A percentile compares a stretch with the other conserved stretches of the same genome.
phyloP scores from a whole-genome alignment of 2,797 vertebrate species.

The Sebastes diaconus region DNA sequence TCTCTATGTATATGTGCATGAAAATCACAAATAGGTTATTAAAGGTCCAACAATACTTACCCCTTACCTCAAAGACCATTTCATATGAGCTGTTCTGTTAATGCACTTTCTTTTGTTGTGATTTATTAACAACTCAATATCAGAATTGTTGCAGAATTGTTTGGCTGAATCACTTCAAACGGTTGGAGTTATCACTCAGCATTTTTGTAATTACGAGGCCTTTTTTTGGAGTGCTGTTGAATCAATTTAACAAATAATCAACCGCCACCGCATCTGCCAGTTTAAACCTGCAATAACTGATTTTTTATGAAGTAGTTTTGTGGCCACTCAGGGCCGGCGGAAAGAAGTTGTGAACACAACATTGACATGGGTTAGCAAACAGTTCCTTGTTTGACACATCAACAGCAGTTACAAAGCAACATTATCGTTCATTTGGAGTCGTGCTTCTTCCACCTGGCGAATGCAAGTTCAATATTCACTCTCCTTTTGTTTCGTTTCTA shows the following conservation, averaged over 20 bases:
- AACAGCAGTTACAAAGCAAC: background rate
- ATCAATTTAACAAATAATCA: conserved; percentile 1
- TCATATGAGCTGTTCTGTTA: background rate
- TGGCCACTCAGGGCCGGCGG: background rate
- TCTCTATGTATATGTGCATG: background rate
- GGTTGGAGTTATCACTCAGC: conserved; percentile 38
- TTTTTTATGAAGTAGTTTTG: background rate
- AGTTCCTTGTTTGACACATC: background rate
- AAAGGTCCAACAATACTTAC: background rate
- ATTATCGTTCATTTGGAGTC: background rate
- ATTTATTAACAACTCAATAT: conserved; percentile 36
- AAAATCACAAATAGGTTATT: background rate
- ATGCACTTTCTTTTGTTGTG: conserved; percentile 4
- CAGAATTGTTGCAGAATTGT: background rate
- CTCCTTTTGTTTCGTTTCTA: background rate
- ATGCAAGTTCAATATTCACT: background rate
- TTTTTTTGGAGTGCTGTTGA: conserved; percentile 39
- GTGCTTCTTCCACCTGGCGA: background rate
- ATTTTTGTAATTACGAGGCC: conserved; percentile 32
- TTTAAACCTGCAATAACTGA: background rate
- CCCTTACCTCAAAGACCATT: background rate
- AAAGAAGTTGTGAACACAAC: background rate
- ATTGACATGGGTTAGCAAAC: background rate
- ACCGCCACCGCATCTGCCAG: background rate
- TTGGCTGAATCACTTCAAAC: conserved; percentile 50